Evolutionary conservation across 2,797 vertebrate genomes (phyloP).

Genomic region (Enteromius afrohamiltoni): DNA sequence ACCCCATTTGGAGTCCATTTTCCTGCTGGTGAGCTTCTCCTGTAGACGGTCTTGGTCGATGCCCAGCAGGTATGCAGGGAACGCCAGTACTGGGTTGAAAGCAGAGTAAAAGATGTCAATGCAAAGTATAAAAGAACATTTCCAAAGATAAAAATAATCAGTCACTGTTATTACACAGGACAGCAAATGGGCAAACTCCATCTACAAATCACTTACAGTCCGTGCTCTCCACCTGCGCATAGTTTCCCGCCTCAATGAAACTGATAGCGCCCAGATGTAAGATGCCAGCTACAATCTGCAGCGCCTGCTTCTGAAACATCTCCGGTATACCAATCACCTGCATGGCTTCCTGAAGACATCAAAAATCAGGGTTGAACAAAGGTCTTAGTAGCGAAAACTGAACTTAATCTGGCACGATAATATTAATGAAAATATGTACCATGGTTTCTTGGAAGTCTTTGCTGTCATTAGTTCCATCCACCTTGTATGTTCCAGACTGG

Average conservation of each 20-base stretch:
- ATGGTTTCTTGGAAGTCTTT: constrained; percentile 86
- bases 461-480: constrained; percentile 91
- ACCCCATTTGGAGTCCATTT: constrained; percentile 97
- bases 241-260: constrained; percentile 93
- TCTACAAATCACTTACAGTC: constrained; percentile 84
- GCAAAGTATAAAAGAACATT: neutral
- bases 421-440: constrained; percentile 17
- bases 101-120: neutral
- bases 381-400: neutral
- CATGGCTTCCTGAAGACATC: constrained; percentile 88
- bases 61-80: constrained; percentile 94
- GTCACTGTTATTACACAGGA: neutral
- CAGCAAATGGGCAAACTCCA: neutral
- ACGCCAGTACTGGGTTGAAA: constrained; percentile 84
- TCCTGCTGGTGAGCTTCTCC: constrained; percentile 93
- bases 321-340: constrained; percentile 88
- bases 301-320: constrained; percentile 82
- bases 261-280: constrained; percentile 94
- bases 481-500: constrained; percentile 93
- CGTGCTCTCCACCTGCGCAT: constrained; percentile 86
- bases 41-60: constrained; percentile 87
- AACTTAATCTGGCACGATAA: neutral
- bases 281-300: constrained; percentile 92
- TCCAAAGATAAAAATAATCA: neutral
- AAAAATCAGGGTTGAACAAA: constrained; percentile 5